Conservation (phyloP, 2,888 invertebrate genomes). For the Cremastobaeus sp. region DNA sequence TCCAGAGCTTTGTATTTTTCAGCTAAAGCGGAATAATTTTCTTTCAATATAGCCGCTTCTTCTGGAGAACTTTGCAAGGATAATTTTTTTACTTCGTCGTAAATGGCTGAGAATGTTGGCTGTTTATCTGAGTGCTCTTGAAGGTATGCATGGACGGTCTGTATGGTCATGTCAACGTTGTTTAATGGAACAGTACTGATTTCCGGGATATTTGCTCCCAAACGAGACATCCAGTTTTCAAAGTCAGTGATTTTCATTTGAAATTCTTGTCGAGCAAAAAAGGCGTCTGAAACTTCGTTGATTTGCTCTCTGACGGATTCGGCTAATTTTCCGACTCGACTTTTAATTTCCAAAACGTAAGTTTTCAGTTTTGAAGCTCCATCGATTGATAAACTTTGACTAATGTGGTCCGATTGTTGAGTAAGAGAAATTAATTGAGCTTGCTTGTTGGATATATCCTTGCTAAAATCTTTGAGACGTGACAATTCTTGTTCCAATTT, state of each 20-base stretch:
- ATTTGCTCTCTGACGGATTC: slow-evolving; percentile 87
- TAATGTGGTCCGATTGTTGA: slow-evolving; percentile 88
- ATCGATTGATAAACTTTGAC: slow-evolving; percentile 87
- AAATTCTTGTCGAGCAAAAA: slow-evolving; percentile 90
- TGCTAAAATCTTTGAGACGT: slow-evolving; percentile 88
- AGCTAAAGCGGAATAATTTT: slow-evolving; percentile 87
- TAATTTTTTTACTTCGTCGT: slow-evolving; percentile 89
- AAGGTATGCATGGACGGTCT: slow-evolving; percentile 87
- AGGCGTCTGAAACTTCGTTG: slow-evolving; percentile 89
- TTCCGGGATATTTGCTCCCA: slow-evolving; percentile 85
- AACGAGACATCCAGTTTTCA: slow-evolving; percentile 87
- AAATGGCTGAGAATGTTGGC: slow-evolving; percentile 87
- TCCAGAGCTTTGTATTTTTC: slow-evolving; percentile 88
- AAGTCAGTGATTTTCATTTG: slow-evolving; percentile 88
- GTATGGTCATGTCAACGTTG: slow-evolving; percentile 88
- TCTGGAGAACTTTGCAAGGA: slow-evolving; percentile 85
- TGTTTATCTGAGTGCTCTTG: slow-evolving; percentile 93
- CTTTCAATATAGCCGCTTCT: slow-evolving; percentile 86
- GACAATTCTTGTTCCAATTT: slow-evolving; percentile 88
- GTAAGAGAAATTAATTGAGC: slow-evolving; percentile 89
- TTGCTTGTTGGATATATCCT: slow-evolving; percentile 91
- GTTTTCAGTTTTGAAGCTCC: slow-evolving; percentile 86
- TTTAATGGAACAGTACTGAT: slow-evolving; percentile 90
- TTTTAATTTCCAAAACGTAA: slow-evolving; percentile 86
- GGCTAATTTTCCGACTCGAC: slow-evolving; percentile 85